Evolutionary conservation across 2,113 vertebrate genomes (phyloP), one percentile per base, ranked within the genome.

Genomic region (Grus americana): DNA sequence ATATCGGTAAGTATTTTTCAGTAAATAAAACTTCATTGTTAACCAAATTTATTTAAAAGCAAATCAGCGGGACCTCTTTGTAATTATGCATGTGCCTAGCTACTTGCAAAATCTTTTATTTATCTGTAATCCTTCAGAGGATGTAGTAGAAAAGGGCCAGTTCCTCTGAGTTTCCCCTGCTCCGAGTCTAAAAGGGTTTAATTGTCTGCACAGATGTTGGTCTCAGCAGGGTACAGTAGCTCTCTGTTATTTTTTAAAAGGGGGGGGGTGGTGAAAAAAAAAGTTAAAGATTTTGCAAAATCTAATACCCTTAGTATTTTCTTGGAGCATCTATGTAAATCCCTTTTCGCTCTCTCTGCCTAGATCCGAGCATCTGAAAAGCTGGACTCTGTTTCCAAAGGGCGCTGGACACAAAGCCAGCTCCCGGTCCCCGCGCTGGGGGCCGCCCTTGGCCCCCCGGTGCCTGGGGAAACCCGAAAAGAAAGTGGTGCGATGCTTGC

Each of bases 191-290:
- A 97, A 92, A 95, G 87, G 92, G 38, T 95, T 92, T 95, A 94
- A 97, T 96, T 97, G 94, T 96, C 96, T 87, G 78, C 94, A 95
- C 95, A 97, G 95, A 97, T 95, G 95, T 90, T 91, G 88, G 80
- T 73, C 89, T 89, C 92, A 95, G 91, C 89, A 96, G 92, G 91
- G 62, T 55, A 97, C 87, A 95, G 95, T 91, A 86, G 89, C 66
- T 46, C 92, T 95, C 96, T 96, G 96, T 96, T 89, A 79, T 65
- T 89, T 93, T 94, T 85, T n/a, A 38, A 88, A 80, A 83, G 14
- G 17, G 6, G 22, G 50, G 50, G 26, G 18, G 24, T 14, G 5
- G 3, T 38, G 38, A 38, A 3, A 4, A 30, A 55, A 40, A 66
- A 92, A 49, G 57, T 87, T 91, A 29, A 67, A 81, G 83, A 81